These are phyloP conservation scores for Girardinus metallicus DNA, from an alignment of 2,797 vertebrate species.

Conservation along the genomic window DNA sequence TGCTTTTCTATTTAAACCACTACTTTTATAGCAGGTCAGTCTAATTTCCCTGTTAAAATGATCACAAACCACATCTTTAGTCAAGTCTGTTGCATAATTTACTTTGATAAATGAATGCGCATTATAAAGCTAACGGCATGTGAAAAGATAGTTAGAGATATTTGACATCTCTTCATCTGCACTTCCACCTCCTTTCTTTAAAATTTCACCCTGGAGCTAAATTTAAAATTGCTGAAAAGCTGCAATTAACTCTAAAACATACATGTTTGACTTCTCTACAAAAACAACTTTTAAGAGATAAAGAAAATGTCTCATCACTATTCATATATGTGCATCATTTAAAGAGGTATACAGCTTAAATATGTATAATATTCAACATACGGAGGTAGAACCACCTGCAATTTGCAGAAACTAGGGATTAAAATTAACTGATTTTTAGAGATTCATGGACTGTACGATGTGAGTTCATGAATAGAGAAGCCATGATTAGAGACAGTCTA, in stretches of 20 bases:
- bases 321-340: not conserved
- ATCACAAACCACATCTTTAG: slow-evolving; percentile 2
- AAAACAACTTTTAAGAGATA: not conserved
- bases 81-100: slow-evolving; percentile 6
- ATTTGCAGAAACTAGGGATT: not conserved
- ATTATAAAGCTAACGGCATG: slow-evolving; percentile 17
- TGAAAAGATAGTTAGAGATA: not conserved
- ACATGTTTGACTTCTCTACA: not conserved
- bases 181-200: not conserved
- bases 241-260: not conserved
- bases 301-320: not conserved
- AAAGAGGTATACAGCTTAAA: not conserved
- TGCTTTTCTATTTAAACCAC: not conserved
- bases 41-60: slow-evolving; percentile 4
- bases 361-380: not conserved
- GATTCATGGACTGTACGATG: not conserved
- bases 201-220: not conserved
- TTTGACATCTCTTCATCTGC: slow-evolving; percentile 3
- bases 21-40: slow-evolving; percentile 1
- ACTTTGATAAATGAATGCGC: slow-evolving; percentile 10
- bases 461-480: not conserved
- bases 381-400: not conserved
- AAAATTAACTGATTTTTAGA: not conserved
- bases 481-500: not conserved
- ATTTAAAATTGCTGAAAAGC: not conserved